These are phyloP conservation scores for Melipona quadrifasciata DNA, from an alignment of 1,140 invertebrate genomes.

Conservation along the genomic window DNA sequence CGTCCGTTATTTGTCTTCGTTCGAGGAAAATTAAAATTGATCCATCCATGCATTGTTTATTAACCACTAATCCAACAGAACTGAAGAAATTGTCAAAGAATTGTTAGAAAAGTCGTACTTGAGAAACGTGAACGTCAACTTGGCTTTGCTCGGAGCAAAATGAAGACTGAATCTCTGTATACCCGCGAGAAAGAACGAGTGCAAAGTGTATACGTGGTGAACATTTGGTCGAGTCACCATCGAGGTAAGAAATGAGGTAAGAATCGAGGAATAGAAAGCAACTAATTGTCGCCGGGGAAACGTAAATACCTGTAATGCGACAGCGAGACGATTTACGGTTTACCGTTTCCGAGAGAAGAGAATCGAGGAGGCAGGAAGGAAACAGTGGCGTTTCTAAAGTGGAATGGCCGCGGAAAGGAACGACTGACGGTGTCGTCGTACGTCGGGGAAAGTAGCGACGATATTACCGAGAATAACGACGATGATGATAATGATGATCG, in stretches of 20 bases:
- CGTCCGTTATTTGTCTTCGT: no score
- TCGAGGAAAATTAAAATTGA: no score
- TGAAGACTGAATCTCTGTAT: background rate
- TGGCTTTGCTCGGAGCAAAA: background rate
- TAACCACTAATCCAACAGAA: no score
- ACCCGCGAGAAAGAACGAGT: background rate
- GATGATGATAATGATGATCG: conserved; percentile 69
- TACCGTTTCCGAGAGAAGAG: background rate
- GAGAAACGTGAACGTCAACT: background rate
- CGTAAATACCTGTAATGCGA: background rate
- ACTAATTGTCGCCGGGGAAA: conserved; percentile 16
- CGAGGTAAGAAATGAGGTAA: background rate
- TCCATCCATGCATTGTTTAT: no score
- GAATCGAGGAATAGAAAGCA: background rate
- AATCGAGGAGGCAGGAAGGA: background rate
- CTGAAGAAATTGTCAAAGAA: background rate
- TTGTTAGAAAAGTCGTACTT: no score
- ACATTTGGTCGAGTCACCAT: no score
- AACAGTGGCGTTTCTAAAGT: conserved; percentile 2
- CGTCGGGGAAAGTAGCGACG: background rate
- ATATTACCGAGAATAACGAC: conserved; percentile 62
- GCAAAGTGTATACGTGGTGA: background rate
- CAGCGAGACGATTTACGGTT: conserved; percentile 1
- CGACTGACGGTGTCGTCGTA: background rate
- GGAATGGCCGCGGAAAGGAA: background rate